Evolutionary conservation across 2,888 invertebrate genomes (phyloP).

Genomic region (Cryptocephalus primarius): DNA sequence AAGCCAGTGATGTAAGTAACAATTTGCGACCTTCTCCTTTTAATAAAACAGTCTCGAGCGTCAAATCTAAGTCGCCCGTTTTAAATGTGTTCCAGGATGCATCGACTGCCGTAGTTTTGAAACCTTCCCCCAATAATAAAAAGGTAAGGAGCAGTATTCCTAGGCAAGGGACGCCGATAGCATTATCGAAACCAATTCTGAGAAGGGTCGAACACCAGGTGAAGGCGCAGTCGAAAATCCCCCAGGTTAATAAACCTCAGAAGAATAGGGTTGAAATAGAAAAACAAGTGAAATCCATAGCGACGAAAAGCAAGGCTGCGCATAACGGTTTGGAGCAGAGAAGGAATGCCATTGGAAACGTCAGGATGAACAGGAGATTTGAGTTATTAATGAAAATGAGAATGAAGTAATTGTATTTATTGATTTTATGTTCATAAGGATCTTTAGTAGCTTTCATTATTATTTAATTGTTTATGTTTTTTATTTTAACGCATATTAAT

Average conservation of each 20-base stretch:
- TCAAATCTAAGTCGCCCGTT: slow-evolving; percentile 4
- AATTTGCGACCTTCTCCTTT: no score
- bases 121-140: slow-evolving; percentile 2
- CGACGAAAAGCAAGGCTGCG: slow-evolving; percentile 16
- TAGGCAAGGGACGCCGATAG: neutral
- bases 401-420: neutral
- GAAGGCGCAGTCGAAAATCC: slow-evolving; percentile 6
- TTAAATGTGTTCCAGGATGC: slow-evolving; percentile 3
- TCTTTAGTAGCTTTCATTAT: no score
- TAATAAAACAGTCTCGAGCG: no score
- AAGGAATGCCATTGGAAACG: slow-evolving; percentile 48
- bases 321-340: slow-evolving; percentile 14
- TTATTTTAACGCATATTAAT: no score
- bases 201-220: neutral
- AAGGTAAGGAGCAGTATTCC: neutral
- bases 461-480: no score
- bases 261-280: neutral
- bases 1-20: no score
- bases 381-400: slow-evolving; percentile 57
- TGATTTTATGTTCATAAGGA: no score
- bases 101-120: no score
- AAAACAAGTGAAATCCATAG: slow-evolving; percentile 13
- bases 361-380: slow-evolving; percentile 60
- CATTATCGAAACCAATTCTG: neutral
- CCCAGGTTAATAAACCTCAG: slow-evolving; percentile 1